Base-by-base conservation (phyloP, 2,797 vertebrate species). In the Pelodytes ibericus region DNA sequence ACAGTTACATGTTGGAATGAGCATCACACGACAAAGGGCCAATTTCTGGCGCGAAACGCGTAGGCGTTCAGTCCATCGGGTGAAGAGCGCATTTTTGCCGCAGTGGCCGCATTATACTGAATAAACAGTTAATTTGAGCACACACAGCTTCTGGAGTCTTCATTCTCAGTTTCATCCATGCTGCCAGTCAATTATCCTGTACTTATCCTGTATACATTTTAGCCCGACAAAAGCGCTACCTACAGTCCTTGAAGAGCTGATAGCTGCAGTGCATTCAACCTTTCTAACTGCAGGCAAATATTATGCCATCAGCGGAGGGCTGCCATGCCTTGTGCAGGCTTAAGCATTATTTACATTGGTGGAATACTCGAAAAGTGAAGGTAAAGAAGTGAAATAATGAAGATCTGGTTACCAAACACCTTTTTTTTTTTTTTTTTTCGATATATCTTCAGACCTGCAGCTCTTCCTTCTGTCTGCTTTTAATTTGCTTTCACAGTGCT, bases 361-460 rank as follows among this genome's bases (percentile, higher is more conserved):
- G 75, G 4, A 72, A 56, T 71, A 36, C 72, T 39, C 51, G 51
- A 85, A 67, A 13, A 77, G 70, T 39, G 64, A 44, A 88, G 89
- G 89, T 87, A 90, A 89, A 86, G 86, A 89, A 85, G 88, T 82
- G 85, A 77, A 87, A 75, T 75, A 90, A 87, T 84, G 91, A 87
- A 87, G 84, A 84, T 88, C 90, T 90, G 91, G 91, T 94, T 94
- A 94, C 93, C 94, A 95, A 94, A 94, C 94, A 96, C 92, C 94
- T 94, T 15, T 44, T n/a, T n/a, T n/a, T n/a, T n/a, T n/a, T n/a
- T n/a, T n/a, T n/a, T n/a, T n/a, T n/a, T 93, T 94, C 93, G 91
- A 91, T 87, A 88, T 88, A 94, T 95, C 91, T 85, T 86, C 90
- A 88, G 88, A 92, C 92, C 93, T 86, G 83, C 88, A 90, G 91